Base-by-base conservation (phyloP, 2,113 vertebrate genomes). In the Mobula birostris region DNA sequence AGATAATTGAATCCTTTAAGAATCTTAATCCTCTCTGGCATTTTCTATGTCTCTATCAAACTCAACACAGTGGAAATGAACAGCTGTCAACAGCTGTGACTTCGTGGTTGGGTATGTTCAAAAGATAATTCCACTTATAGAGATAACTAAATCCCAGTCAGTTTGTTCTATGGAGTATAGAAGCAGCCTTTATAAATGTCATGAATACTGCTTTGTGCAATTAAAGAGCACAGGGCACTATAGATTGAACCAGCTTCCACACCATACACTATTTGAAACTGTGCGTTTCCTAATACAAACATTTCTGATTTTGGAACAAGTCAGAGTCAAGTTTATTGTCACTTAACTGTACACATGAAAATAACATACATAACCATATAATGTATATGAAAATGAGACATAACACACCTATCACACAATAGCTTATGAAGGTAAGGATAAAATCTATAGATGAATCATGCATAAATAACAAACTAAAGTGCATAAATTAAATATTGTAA, bases 151-250 rank as follows among this genome's bases (percentile, higher is more conserved):
- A 90, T 68, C 61, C 85, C 58, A 90, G 85, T 90, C 85, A 36
- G 61, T 66, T 12, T 27, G 21, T 93, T 56, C 5, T 1, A 56
- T 48, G 68, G 36, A 93, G 40, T 11, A 74, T 48, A 93, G 32
- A 48, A 24, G 12, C 27, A 76, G 36, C 70, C 91, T 56, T 93
- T 27, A 93, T 93, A 40, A 48, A 48, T 3, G 9, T 14, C 24
- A 93, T 93, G 32, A 93, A 93, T 40, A 17, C 70, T 27, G 70
- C 91, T 74, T 93, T 93, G 91, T 93, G 91, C 70, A 72, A 93
- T 40, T 72, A 93, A 48, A 74, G 70, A 74, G 7, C 91, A 29
- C 12, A 24, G 14, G 91, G 8, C 74, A 72, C 58, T 88, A 56
- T 24, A 8, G 66, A 48, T 70, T 24, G 21, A n/a, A 66, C 66